Percentiles rank a stretch among this genome's conserved stretches.
Conservation (phyloP, 2,113 vertebrate species). For the Thamnophis sirtalis region DNA sequence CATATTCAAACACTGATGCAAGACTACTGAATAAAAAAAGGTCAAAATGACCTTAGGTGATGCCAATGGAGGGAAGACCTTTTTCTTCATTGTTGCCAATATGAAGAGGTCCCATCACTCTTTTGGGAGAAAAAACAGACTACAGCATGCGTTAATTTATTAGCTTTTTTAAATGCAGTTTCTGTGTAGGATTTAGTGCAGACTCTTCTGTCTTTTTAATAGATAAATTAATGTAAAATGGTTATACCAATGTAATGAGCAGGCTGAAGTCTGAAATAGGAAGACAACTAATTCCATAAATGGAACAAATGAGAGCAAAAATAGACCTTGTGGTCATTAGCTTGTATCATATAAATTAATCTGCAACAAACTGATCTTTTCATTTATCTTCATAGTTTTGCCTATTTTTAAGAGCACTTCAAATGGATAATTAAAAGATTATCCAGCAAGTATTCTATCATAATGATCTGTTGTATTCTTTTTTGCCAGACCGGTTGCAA, state of each 20-base stretch:
- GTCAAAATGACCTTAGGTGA: not conserved
- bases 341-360: slow-evolving; percentile 20
- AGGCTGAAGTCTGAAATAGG: not conserved
- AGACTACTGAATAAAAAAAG: not conserved
- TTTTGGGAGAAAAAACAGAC: not conserved
- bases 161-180: not conserved
- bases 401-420: not conserved
- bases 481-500: not conserved
- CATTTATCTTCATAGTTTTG: slow-evolving; percentile 13
- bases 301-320: not conserved
- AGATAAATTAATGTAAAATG: not conserved
- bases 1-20: not conserved
- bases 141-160: not conserved
- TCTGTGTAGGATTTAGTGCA: not conserved
- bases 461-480: not conserved
- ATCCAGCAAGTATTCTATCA: not conserved
- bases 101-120: not conserved
- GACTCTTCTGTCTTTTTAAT: not conserved
- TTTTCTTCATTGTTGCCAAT: not conserved
- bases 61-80: not conserved
- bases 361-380: slow-evolving; percentile 21
- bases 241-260: not conserved
- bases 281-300: slow-evolving; percentile 1
- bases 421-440: not conserved
- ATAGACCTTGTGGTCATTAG: slow-evolving; percentile 1